Base-by-base conservation (phyloP, 1,140 invertebrate genomes). In the Euborellia annulipes region DNA sequence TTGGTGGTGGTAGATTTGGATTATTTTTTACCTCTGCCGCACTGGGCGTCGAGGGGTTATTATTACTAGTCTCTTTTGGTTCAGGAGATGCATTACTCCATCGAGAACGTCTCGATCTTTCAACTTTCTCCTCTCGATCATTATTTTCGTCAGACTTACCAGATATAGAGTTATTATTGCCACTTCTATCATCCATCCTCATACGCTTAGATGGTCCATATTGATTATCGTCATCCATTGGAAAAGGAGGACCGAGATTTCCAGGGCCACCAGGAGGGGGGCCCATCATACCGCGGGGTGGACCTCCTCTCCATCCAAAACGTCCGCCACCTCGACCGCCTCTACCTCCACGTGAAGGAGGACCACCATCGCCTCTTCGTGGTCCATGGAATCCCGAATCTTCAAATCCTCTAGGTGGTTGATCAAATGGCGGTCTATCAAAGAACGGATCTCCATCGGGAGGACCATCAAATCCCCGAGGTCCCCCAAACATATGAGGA, bases 361-460 rank as follows among this genome's bases (percentile, higher is more conserved):
- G 30, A 9, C 42, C 49, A 11, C 39, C 43, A 22, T 37, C 32
- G 2, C 39, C 30, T 21, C 41, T 30, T 21, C 41, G 17, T 40
- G 30, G 17, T 19, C 34, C 20, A 14, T 18, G 14, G 17, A 46
- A 50, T 21, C 23, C 23, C 4, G 4, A 6, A 27, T 27, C 23
- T 4, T 27, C 23, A 27, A 6, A 27, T 27, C 23, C 23, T 6
- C 23, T 4, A 27, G 23, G 23, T 27, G 23, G 23, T 6, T 67
- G 64, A n/a, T 66, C 64, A 38, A 65, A 66, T 2, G 55, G 60
- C 11, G 59, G 53, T 3, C 65, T 54, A 52, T 43, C 48, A 36
- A 62, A 64, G 46, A 62, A 65, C 0, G 55, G 30, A 2, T 64
- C 63, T 34, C 36, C 45, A 4, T 27, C 47, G 17, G 47, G 41